Evolutionary conservation across 2,888 invertebrate genomes (phyloP).

Genomic region (Matsumyia berberina): DNA sequence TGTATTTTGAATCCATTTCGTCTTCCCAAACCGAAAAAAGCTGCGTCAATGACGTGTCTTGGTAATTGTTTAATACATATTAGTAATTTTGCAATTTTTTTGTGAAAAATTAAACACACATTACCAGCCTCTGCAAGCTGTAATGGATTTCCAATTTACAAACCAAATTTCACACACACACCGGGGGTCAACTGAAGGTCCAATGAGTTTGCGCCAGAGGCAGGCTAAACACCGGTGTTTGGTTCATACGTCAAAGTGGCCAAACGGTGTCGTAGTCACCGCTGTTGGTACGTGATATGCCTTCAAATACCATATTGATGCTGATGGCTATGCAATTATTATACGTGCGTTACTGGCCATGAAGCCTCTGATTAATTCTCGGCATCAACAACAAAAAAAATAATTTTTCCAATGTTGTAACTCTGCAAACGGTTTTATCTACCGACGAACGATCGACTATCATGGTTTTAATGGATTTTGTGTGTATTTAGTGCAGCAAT

Average conservation of each 20-base stretch:
- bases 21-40: no score
- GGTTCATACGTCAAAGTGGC: slow-evolving; percentile 13
- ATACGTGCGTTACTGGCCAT: slow-evolving; percentile 12
- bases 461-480: slow-evolving; percentile 1
- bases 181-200: not conserved
- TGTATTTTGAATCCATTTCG: no score
- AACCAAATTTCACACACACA: not conserved
- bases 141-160: no score
- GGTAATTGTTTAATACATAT: no score
- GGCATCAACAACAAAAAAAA: not conserved
- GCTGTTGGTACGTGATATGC: slow-evolving; percentile 5
- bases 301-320: slow-evolving; percentile 4
- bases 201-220: not conserved
- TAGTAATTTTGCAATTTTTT: no score
- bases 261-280: slow-evolving; percentile 7
- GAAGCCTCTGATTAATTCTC: slow-evolving; percentile 5
- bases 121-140: not conserved
- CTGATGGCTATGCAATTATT: slow-evolving; percentile 3
- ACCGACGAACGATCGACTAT: not conserved
- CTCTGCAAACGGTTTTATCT: slow-evolving; percentile 1
- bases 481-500: slow-evolving; percentile 20
- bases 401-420: not conserved
- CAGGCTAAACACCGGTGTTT: not conserved
- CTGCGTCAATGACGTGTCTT: no score
- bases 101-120: no score